Percentiles rank a stretch among this genome's conserved stretches.
Conservation (phyloP, 1,140 invertebrate genomes). For the Drosophila trapezifrons region DNA sequence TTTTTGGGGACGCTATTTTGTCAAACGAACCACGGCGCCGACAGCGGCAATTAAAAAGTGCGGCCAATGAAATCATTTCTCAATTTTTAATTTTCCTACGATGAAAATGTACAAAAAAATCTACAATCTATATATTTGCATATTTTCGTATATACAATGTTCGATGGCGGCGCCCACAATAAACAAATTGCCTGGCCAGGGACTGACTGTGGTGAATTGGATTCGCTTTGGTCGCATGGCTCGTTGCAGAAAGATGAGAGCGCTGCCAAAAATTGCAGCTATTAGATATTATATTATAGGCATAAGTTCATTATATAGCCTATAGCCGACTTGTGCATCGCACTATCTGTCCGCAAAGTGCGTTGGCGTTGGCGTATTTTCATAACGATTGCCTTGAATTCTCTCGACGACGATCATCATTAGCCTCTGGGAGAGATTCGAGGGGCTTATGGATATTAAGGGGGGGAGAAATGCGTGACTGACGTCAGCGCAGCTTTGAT, state of each 20-base stretch:
- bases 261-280: constrained; percentile 63
- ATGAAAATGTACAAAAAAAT: constrained; percentile 25
- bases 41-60: constrained; percentile 62
- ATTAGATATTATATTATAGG: constrained; percentile 48
- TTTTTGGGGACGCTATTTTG: constrained; percentile 38
- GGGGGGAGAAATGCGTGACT: constrained; percentile 45
- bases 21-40: constrained; percentile 42
- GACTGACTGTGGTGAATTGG: constrained; percentile 70
- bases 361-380: constrained; percentile 77
- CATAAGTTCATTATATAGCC: constrained; percentile 23
- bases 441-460: neutral
- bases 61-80: constrained; percentile 73
- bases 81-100: constrained; percentile 14
- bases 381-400: constrained; percentile 76
- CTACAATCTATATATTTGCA: constrained; percentile 13
- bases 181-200: constrained; percentile 72
- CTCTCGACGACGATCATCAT: constrained; percentile 25
- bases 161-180: constrained; percentile 65
- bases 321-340: constrained; percentile 27
- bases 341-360: constrained; percentile 28
- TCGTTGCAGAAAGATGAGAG: constrained; percentile 51
- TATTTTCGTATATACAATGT: constrained; percentile 53
- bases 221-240: constrained; percentile 60
- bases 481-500: constrained; percentile 63
- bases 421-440: neutral